These are phyloP conservation scores for Drosophila quasianomalipes DNA, from an alignment of 2,888 invertebrate species.

Conservation along the genomic window DNA sequence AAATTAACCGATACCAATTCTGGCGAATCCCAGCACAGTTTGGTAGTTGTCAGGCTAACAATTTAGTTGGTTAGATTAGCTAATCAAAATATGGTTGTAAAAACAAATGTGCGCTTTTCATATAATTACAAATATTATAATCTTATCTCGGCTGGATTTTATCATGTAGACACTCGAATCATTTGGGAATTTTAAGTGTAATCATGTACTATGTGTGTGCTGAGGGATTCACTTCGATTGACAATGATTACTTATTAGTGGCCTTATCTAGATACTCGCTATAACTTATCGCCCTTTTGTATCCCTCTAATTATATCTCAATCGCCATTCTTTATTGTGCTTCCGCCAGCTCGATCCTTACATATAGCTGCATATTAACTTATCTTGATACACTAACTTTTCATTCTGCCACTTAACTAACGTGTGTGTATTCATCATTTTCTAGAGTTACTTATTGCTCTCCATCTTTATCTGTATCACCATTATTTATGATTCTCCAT, in stretches of 20 bases:
- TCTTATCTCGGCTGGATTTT: not conserved
- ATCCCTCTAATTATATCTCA: not conserved
- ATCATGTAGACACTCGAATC: not conserved
- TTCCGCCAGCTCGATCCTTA: not conserved
- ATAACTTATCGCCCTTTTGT: not conserved
- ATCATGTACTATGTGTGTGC: not conserved
- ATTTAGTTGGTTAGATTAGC: constrained; percentile 1
- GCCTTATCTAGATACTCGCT: not conserved
- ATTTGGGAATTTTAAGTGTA: not conserved
- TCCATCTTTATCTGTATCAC: not conserved
- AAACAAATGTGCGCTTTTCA: not conserved
- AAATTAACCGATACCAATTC: not conserved
- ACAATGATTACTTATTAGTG: not conserved
- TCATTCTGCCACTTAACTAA: not conserved
- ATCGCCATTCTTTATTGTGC: not conserved
- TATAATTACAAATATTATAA: not conserved
- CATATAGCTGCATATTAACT: not conserved
- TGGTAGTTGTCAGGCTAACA: not conserved
- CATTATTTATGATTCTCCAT: not conserved
- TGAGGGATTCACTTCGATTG: not conserved
- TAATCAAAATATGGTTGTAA: constrained; percentile 2
- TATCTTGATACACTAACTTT: not conserved
- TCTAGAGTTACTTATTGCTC: not conserved
- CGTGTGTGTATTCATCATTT: not conserved
- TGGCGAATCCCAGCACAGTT: not conserved